Evolutionary conservation across 35 echinoderm and acorn worm genomes (phyloP).

Genomic region (Acanthaster planci): DNA sequence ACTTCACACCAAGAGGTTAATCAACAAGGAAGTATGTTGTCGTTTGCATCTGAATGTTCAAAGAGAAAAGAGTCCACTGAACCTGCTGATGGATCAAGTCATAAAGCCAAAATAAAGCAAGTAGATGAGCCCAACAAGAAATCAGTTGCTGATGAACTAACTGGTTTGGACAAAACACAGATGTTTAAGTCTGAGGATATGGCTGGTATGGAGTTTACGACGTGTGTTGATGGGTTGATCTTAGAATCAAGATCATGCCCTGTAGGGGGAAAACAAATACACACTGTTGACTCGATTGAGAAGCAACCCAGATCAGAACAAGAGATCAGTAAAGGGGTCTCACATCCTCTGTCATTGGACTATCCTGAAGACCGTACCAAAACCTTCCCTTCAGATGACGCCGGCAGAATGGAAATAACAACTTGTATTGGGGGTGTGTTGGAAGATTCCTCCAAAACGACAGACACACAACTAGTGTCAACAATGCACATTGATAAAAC

Average conservation of each 20-base stretch:
- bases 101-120: too few species aligned
- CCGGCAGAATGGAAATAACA: slow-evolving; percentile 42
- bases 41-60: too few species aligned
- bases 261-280: too few species aligned
- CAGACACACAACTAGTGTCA: neutral
- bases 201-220: slow-evolving; percentile 46
- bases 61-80: too few species aligned
- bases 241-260: neutral
- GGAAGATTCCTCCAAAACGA: neutral
- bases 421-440: slow-evolving; percentile 13
- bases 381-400: neutral
- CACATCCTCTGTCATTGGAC: too few species aligned
- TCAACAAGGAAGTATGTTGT: too few species aligned
- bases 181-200: slow-evolving; percentile 33
- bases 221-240: slow-evolving; percentile 22
- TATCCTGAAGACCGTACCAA: neutral
- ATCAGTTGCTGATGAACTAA: neutral
- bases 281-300: too few species aligned
- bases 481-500: slow-evolving; percentile 15
- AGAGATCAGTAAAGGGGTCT: too few species aligned
- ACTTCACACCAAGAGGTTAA: too few species aligned
- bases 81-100: neutral
- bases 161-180: neutral
- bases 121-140: too few species aligned
- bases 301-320: too few species aligned